A percentile compares a stretch with the other conserved stretches of the same genome.
phyloP scores from a whole-genome alignment of 2,888 invertebrate genomes.

The Oxycera nigricornis region DNA sequence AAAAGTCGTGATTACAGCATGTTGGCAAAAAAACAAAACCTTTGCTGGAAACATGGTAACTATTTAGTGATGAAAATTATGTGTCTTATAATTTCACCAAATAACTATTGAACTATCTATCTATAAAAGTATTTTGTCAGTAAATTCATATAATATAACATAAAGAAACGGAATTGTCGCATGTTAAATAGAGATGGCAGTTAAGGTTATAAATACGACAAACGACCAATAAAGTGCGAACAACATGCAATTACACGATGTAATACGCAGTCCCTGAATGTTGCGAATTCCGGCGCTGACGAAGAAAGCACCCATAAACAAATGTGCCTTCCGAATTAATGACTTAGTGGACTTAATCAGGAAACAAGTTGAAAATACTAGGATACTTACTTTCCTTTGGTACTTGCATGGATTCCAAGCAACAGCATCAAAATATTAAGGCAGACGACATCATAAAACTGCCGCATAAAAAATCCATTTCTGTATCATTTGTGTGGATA shows the following conservation, averaged over 20 bases:
- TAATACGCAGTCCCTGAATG: not conserved
- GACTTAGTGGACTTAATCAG: not conserved
- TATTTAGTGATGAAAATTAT: too few relatives aligned
- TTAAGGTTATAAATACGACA: slow-evolving; percentile 15
- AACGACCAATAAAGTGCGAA: slow-evolving; percentile 27
- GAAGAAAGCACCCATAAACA: too few relatives aligned
- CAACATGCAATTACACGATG: slow-evolving; percentile 30
- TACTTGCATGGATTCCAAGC: not conserved
- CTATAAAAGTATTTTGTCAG: too few relatives aligned
- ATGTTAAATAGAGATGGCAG: too few relatives aligned
- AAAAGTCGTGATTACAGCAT: too few relatives aligned
- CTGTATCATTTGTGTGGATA: slow-evolving; percentile 29
- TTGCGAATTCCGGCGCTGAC: not conserved
- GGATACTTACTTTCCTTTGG: not conserved
- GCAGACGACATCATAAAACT: slow-evolving; percentile 31
- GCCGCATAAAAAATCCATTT: slow-evolving; percentile 34
- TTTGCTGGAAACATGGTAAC: too few relatives aligned
- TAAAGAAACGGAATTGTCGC: too few relatives aligned
- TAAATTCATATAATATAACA: too few relatives aligned
- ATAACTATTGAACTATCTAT: too few relatives aligned
- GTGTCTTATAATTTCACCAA: too few relatives aligned
- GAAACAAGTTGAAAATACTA: not conserved
- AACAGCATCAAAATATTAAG: not conserved
- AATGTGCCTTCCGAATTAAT: too few relatives aligned
- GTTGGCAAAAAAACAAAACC: too few relatives aligned